Evolutionary conservation across 2,113 vertebrate species (phyloP).

Genomic region (Perca fluviatilis): DNA sequence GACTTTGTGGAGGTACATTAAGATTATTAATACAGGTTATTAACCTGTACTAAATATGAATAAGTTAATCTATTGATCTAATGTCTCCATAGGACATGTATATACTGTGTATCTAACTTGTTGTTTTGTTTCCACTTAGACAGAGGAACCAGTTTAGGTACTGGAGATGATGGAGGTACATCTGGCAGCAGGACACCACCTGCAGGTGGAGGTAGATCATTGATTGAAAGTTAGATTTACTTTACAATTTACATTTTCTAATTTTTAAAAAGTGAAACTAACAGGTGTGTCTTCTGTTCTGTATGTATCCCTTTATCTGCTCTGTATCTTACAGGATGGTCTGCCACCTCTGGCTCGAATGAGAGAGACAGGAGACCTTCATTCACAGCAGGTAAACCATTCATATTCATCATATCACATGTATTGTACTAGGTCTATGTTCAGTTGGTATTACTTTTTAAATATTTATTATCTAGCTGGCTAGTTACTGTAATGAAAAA

Average conservation of each 20-base stretch:
- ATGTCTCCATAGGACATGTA: neutral
- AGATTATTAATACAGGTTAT: neutral
- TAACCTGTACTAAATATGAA: neutral
- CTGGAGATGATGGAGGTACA: neutral
- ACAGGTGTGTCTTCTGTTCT: neutral
- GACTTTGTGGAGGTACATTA: too few species aligned
- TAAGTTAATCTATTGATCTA: neutral
- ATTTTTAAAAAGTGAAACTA: neutral
- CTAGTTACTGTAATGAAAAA: neutral
- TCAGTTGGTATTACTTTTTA: neutral
- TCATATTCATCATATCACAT: neutral
- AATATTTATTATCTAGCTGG: neutral
- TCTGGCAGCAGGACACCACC: neutral
- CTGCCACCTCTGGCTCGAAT: neutral
- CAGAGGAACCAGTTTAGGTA: neutral
- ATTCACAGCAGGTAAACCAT: neutral
- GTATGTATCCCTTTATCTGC: neutral
- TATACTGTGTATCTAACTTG: neutral
- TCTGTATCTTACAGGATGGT: slow-evolving; percentile 14
- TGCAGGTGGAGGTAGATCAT: neutral
- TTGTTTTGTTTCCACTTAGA: neutral
- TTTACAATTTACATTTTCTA: neutral
- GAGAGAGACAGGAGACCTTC: fast-evolving
- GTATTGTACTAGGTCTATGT: neutral
- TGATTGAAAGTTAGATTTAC: neutral